Conservation (phyloP, 1,140 invertebrate genomes). For the Adoxophyes honmai region DNA sequence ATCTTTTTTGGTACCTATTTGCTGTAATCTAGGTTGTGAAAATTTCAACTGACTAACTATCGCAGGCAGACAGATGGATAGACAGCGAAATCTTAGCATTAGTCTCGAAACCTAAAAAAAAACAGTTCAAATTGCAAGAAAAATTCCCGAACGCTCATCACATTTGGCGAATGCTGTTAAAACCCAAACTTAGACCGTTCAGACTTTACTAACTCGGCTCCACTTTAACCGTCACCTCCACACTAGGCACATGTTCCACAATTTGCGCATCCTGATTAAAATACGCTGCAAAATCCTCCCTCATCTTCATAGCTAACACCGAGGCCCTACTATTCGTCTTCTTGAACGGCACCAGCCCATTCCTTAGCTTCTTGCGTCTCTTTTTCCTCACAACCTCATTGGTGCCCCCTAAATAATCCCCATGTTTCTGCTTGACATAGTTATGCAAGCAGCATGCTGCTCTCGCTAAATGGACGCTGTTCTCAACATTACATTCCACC, state of each 20-base stretch:
- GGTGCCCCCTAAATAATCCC: not conserved
- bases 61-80: no score
- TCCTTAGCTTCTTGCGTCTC: not conserved
- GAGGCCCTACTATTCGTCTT: not conserved
- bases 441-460: slow-evolving; percentile 2
- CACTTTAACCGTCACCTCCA: not conserved
- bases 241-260: not conserved
- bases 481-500: not conserved
- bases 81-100: no score
- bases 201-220: not conserved
- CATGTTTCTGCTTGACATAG: not conserved
- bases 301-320: not conserved
- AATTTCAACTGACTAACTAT: no score
- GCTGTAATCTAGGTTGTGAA: no score
- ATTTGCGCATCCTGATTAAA: not conserved
- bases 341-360: not conserved
- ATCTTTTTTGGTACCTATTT: no score
- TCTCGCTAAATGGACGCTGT: not conserved
- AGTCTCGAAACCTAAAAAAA: no score
- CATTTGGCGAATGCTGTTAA: no score
- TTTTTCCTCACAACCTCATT: not conserved
- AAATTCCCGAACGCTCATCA: no score
- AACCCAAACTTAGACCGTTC: no score
- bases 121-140: no score
- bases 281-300: not conserved